These are phyloP conservation scores for Myotis davidii DNA, from an alignment of 2,113 vertebrate genomes.

Conservation along the genomic window DNA sequence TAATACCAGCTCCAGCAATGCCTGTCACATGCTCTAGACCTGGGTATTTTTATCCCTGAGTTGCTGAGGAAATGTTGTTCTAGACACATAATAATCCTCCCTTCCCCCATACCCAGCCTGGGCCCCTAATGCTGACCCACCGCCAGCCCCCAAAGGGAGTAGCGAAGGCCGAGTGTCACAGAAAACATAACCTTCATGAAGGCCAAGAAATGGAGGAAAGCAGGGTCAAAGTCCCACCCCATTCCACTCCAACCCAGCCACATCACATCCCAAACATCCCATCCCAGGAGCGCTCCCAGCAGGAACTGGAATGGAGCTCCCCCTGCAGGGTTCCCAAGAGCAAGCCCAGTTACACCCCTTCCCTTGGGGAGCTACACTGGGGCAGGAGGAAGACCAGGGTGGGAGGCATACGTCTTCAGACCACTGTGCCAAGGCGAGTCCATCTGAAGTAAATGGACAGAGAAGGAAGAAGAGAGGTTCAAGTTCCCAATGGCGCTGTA, in stretches of 20 bases:
- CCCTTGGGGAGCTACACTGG: not conserved
- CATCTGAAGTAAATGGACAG: not conserved
- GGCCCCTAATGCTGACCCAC: constrained; percentile 49
- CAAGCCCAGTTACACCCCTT: not conserved
- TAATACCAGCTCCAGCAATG: constrained; percentile 75
- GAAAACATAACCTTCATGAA: not conserved
- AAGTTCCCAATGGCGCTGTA: accelerated
- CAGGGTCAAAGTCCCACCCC: not conserved
- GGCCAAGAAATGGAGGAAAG: not conserved
- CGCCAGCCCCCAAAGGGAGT: not conserved
- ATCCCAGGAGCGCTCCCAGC: not conserved
- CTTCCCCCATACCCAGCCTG: constrained; percentile 64
- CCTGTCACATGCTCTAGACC: constrained; percentile 81
- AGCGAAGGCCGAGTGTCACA: not conserved
- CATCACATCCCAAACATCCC: not conserved
- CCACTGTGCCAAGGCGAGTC: not conserved
- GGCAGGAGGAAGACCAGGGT: not conserved
- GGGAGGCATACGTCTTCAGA: not conserved
- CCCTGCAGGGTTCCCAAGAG: not conserved
- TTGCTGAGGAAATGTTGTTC: constrained; percentile 81
- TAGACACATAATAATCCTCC: constrained; percentile 71
- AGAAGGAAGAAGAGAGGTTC: not conserved
- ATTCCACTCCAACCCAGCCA: not conserved
- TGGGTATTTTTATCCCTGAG: constrained; percentile 84
- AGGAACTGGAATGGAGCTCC: not conserved